These are phyloP conservation scores for Leistus spinibarbis DNA, from an alignment of 2,888 invertebrate genomes.

Conservation along the genomic window DNA sequence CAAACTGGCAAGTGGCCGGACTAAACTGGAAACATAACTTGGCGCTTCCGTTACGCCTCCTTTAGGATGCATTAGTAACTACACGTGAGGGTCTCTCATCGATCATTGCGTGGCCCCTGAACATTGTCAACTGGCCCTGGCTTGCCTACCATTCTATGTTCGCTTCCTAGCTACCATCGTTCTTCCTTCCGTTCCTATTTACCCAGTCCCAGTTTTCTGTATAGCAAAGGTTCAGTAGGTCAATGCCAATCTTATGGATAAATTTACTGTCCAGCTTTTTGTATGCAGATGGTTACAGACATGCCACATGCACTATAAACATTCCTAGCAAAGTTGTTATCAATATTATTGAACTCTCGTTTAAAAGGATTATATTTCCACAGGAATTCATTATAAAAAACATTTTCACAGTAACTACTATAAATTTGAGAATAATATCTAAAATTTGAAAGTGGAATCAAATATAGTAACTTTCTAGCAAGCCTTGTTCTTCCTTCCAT, in stretches of 20 bases:
- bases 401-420: no score
- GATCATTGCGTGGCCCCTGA: slow-evolving; percentile 28
- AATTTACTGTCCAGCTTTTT: no score
- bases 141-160: background rate
- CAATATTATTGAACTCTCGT: no score
- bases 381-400: no score
- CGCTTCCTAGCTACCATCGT: background rate
- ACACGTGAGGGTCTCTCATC: slow-evolving; percentile 35
- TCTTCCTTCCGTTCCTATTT: slow-evolving; percentile 18
- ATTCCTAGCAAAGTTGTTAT: no score
- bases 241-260: background rate
- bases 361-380: no score
- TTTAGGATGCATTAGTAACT: slow-evolving; percentile 35
- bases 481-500: background rate
- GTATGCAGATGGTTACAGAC: no score
- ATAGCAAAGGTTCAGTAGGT: background rate
- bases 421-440: no score
- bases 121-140: background rate
- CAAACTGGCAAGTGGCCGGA: slow-evolving; percentile 34
- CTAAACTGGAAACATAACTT: slow-evolving; percentile 38
- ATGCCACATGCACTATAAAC: no score
- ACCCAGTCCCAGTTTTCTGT: background rate
- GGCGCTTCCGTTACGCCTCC: slow-evolving; percentile 25
- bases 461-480: background rate
- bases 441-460: background rate